phyloP scores from a whole-genome alignment of 1,140 invertebrate species.

The Lanistes nyassanus region DNA sequence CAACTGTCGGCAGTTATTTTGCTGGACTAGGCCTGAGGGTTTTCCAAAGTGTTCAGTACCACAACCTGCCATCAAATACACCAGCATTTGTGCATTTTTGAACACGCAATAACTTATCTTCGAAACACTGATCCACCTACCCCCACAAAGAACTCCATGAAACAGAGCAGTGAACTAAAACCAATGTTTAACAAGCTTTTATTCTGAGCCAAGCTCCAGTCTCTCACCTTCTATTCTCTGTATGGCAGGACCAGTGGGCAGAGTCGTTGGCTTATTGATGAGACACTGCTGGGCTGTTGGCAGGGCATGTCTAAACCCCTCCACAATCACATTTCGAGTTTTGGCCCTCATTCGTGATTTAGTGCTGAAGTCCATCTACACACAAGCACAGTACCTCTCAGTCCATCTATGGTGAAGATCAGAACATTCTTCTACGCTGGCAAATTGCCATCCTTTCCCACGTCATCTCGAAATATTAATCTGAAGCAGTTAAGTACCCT shows the following conservation, averaged over 20 bases:
- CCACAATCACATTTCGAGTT: conserved; percentile 64
- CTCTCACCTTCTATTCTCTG: conserved; percentile 48
- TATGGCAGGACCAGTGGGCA: not conserved
- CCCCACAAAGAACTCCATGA: too few relatives aligned
- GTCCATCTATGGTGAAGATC: not conserved
- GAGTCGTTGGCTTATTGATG: conserved; percentile 17
- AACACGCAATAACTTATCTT: too few relatives aligned
- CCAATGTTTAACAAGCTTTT: not conserved
- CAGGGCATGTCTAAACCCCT: conserved; percentile 59
- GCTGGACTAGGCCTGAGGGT: not conserved
- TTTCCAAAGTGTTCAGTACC: not conserved
- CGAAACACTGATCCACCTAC: too few relatives aligned
- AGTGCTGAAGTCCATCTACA: conserved; percentile 42
- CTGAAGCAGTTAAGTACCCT: not conserved
- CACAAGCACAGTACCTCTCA: conserved; percentile 11
- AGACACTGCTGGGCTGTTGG: conserved; percentile 39
- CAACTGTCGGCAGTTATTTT: not conserved
- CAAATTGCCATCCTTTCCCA: not conserved
- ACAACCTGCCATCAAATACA: not conserved
- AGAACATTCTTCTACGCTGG: not conserved
- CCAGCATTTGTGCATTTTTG: too few relatives aligned
- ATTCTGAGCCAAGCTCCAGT: not conserved
- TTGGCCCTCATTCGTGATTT: conserved; percentile 53
- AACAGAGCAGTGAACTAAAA: not conserved
- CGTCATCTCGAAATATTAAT: not conserved